Percentiles rank a stretch among this genome's conserved stretches.
Evolutionary conservation across 2,113 vertebrate genomes (phyloP).

Genomic region (Thamnaconus septentrionalis): DNA sequence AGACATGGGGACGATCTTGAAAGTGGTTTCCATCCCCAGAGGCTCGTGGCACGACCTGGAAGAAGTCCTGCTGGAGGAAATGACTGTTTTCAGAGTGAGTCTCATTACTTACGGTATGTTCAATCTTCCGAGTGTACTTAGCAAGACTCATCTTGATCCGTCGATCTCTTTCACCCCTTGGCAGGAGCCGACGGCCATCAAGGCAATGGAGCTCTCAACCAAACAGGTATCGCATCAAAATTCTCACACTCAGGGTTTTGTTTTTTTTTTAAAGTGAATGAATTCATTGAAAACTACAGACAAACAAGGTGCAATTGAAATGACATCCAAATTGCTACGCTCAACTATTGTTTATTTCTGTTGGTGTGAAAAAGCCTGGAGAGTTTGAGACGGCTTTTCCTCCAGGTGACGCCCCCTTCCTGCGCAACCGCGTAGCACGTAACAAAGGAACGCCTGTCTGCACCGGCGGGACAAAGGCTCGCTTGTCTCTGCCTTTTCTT

Average conservation of each 20-base stretch:
- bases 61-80: slow-evolving; percentile 97
- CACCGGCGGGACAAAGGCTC: too few relatives aligned
- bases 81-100: slow-evolving; percentile 94
- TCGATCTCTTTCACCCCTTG: background rate
- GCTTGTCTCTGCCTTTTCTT: background rate
- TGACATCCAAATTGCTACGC: background rate
- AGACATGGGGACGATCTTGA: slow-evolving; percentile 94
- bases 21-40: slow-evolving; percentile 95
- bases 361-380: slow-evolving; percentile 5
- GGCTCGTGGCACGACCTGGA: slow-evolving; percentile 98
- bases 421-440: slow-evolving; percentile 8
- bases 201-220: slow-evolving; percentile 94
- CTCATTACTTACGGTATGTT: background rate
- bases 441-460: slow-evolving; percentile 53
- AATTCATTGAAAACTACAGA: background rate
- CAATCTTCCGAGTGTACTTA: background rate
- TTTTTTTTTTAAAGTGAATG: background rate
- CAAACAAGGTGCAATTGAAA: too few relatives aligned
- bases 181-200: slow-evolving; percentile 90
- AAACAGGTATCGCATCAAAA: slow-evolving; percentile 84
- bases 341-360: background rate
- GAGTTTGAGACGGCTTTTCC: slow-evolving; percentile 2
- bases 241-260: background rate
- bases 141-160: background rate
- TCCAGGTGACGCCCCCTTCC: slow-evolving; percentile 23